Evolutionary conservation across 2,113 vertebrate species (phyloP).

Genomic region (Melozone crissalis): DNA sequence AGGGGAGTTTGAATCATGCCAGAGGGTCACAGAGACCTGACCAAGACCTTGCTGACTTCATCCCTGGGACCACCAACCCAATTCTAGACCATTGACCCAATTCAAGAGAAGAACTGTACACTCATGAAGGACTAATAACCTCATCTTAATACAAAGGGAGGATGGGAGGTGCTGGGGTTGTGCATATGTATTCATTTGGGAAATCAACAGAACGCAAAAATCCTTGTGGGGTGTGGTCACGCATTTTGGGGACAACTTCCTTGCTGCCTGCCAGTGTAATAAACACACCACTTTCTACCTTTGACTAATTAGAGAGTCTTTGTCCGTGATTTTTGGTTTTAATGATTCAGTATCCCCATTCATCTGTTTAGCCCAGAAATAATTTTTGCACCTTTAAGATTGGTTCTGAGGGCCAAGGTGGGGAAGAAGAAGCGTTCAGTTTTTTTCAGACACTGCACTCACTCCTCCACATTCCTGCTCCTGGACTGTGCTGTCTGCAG

Average conservation of each 20-base stretch:
- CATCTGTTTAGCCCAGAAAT: neutral
- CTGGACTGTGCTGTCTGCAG: neutral
- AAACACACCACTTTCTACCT: neutral
- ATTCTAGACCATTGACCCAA: neutral
- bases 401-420: rapidly evolving
- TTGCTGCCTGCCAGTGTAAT: rapidly evolving
- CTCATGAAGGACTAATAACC: rapidly evolving
- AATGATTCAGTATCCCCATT: neutral
- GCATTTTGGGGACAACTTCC: rapidly evolving
- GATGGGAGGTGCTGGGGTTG: neutral
- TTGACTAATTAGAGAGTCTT: neutral
- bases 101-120: neutral
- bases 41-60: neutral
- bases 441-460: neutral
- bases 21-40: neutral
- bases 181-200: neutral
- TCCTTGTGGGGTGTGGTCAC: rapidly evolving
- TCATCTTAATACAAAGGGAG: neutral
- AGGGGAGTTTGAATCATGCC: neutral
- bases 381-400: neutral
- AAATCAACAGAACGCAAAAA: neutral
- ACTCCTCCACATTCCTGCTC: neutral
- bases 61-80: neutral
- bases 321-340: neutral
- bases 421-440: rapidly evolving